Evolutionary conservation across 2,797 vertebrate genomes (phyloP), one percentile per base, ranked within the genome.

Genomic region (Erpetoichthys calabaricus): DNA sequence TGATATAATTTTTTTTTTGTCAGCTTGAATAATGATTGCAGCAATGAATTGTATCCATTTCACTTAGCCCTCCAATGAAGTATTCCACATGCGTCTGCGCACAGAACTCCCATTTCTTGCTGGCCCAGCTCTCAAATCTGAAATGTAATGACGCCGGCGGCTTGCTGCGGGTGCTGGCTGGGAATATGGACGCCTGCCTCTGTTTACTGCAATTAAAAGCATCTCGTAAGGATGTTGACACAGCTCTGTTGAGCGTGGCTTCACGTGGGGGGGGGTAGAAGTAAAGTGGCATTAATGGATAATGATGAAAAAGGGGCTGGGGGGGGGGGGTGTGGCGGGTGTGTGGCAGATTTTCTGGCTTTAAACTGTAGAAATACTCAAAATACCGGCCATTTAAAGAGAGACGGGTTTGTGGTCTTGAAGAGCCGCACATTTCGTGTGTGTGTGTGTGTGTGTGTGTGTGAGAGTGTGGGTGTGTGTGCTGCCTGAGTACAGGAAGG

Each of bases 131-230:
- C 68, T 71, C 55, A 49, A n/a, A 51, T 51, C 3, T 41, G 45
- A 56, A 61, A 65, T 67, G 60, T 79, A 78, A 75, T 67, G 78
- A 82, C 77, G 73, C 74, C 78, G 77, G 84, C 77, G 72, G 71
- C 72, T 79, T 75, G 68, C 73, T 66, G 64, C 68, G 75, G 72
- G 69, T 68, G 66, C 47, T 54, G 72, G 67, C 66, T 64, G 59
- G 68, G 63, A 69, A 68, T 68, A 72, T 73, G 42, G 70, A 65
- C 67, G 70, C 67, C 73, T 65, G 76, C 67, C 69, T 62, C 66
- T 61, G 66, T 25, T 25, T 25, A 25, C 25, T 25, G 25, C 25
- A 25, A 25, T 25, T 25, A 25, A 25, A 25, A 25, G 25, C 25
- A 25, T 25, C 25, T 25, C 25, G 25, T 25, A 25, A 25, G 25